Conservation (phyloP, 1,140 invertebrate species). For the Battus philenor region DNA sequence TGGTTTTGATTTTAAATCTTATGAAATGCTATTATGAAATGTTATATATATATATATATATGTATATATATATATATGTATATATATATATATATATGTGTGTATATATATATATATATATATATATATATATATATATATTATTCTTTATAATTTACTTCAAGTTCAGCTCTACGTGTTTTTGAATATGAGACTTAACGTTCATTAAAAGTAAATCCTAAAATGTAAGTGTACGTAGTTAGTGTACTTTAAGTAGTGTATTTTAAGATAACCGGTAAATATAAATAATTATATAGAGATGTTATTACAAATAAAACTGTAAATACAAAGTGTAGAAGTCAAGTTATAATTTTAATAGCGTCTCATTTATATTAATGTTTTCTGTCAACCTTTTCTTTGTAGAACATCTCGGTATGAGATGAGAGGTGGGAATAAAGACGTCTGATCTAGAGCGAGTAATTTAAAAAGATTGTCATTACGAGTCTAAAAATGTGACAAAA, state of each 20-base stretch:
- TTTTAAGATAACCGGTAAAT: background rate
- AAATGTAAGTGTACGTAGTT: too few relatives aligned
- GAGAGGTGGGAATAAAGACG: constrained; percentile 2
- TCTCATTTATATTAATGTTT: constrained; percentile 7
- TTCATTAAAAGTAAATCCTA: too few relatives aligned
- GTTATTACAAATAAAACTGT: background rate
- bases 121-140: too few relatives aligned
- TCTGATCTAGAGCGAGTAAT: background rate
- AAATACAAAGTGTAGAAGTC: background rate
- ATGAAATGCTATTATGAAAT: too few relatives aligned
- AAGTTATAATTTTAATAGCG: constrained; percentile 1
- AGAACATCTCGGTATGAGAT: background rate
- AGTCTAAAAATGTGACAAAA: constrained; percentile 4
- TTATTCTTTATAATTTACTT: too few relatives aligned
- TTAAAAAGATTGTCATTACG: constrained; percentile 7
- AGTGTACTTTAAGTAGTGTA: background rate
- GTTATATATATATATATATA: too few relatives aligned
- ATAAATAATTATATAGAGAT: background rate
- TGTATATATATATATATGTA: too few relatives aligned
- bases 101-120: too few relatives aligned
- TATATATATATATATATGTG: too few relatives aligned
- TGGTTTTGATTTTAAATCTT: too few relatives aligned
- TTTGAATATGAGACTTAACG: too few relatives aligned
- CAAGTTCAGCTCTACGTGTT: too few relatives aligned
- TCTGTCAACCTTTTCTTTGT: background rate